Base-by-base conservation (phyloP, 2,888 invertebrate genomes). In the Lottia scabra region DNA sequence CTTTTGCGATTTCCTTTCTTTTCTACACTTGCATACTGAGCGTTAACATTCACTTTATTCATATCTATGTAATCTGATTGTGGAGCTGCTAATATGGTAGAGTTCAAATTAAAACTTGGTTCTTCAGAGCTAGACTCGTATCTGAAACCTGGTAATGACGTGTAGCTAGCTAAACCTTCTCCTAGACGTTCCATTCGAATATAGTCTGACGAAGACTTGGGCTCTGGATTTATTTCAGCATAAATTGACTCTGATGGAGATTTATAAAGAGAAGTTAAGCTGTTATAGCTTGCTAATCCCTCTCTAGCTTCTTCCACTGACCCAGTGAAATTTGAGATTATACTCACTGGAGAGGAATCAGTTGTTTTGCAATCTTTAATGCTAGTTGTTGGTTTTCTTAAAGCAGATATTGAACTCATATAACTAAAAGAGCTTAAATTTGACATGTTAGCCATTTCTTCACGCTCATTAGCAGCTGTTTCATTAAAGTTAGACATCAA, bases 21-120 rank as follows among this genome's bases (percentile, higher is more conserved):
- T 23, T 56, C 56, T 23, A 56, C 23, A 23, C 23, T 23, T 19
- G 56, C 23, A 56, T 56, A 56, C 0, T 10, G 10, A 56, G 19
- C 23, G 10, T 56, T 56, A 13, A 56, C 19, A 19, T 56, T 23
- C 23, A 56, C 19, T 23, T 13, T 56, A 56, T 56, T 56, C 56
- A 56, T 56, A 56, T 56, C 56, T 10, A 56, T 23, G 23, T 56
- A 56, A 23, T 56, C 56, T 56, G 56, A 56, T 56, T 56, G 56
- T 56, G 12, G 19, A 56, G 19, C 23, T 12, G 19, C 56, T 23
- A 56, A 2, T 12, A 56, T 15, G 15, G 56, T 56, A 10, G 56
- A 56, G 10, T 56, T 56, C 56, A 56, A 23, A 56, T 10, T 19
- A 23, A 56, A 56, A 13, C 19, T 56, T 23, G 56, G 19, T 56